Conservation (phyloP, 2,797 vertebrate genomes). For the Gymnopithys bicolor region DNA sequence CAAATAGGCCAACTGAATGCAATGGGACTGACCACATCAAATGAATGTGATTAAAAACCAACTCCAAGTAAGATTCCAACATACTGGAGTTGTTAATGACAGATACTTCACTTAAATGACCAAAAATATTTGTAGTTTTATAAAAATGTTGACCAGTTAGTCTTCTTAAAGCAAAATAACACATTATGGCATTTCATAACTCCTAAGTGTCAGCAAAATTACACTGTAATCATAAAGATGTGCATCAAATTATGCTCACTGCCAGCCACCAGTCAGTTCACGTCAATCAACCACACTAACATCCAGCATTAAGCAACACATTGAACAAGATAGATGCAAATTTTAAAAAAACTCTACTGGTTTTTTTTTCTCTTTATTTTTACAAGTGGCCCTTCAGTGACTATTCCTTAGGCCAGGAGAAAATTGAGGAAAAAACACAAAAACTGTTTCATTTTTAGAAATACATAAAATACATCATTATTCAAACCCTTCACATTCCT, state of each 20-base stretch:
- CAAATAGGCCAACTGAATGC: neutral
- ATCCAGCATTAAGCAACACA: neutral
- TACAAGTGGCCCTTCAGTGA: neutral
- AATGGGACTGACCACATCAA: neutral
- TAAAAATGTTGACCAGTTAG: neutral
- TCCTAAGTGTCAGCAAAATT: neutral
- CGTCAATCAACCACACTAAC: neutral
- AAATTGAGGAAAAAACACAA: neutral
- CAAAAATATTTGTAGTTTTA: neutral
- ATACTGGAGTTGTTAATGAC: neutral
- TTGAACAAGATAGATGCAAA: neutral
- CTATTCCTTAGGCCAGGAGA: neutral
- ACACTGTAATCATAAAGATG: neutral
- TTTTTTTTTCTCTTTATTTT: neutral
- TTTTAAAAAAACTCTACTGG: rapidly evolving
- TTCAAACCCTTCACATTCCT: neutral
- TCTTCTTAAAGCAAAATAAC: neutral
- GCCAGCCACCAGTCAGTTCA: neutral
- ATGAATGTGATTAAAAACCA: neutral
- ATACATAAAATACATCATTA: neutral
- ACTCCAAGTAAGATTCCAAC: neutral
- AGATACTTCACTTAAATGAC: neutral
- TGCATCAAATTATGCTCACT: neutral
- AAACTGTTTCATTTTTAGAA: neutral
- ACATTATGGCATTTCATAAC: neutral